These are phyloP conservation scores for Conopomorpha cramerella DNA, from an alignment of 1,140 invertebrate species.

Conservation along the genomic window DNA sequence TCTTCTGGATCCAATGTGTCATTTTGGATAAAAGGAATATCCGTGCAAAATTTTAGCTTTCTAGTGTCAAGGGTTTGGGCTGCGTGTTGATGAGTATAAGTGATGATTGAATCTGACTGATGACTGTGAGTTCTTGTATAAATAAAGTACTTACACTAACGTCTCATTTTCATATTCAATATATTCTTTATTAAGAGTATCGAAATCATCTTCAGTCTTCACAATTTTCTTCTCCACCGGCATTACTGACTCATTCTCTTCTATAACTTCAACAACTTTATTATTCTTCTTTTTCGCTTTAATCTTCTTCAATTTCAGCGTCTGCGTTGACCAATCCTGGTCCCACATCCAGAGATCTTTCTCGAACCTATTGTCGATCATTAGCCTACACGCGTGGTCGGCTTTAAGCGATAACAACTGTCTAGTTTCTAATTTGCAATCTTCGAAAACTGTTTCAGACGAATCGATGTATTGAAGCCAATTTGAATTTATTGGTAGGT, in stretches of 20 bases:
- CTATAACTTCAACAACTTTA: conserved; percentile 7
- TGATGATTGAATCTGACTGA: no score
- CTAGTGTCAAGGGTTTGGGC: no score
- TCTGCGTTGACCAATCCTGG: conserved; percentile 86
- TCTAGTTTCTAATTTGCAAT: conserved; percentile 84
- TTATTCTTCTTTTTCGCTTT: conserved; percentile 22
- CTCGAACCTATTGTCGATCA: conserved; percentile 78
- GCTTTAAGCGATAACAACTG: conserved; percentile 81
- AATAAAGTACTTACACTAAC: no score
- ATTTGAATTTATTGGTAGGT: conserved; percentile 92
- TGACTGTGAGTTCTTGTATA: no score
- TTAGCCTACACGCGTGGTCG: conserved; percentile 80
- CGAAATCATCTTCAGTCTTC: conserved; percentile 16
- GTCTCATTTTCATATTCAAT: conserved; percentile 22
- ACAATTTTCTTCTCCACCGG: conserved; percentile 5
- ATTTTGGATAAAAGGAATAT: no score
- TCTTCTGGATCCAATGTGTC: no score
- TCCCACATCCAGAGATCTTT: conserved; percentile 96
- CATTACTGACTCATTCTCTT: background rate
- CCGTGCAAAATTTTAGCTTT: no score
- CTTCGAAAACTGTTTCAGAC: conserved; percentile 81
- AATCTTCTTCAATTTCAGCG: conserved; percentile 73
- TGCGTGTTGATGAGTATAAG: no score
- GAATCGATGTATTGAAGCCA: conserved; percentile 87
- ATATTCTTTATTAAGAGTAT: conserved; percentile 26